Evolutionary conservation across 2,113 vertebrate genomes (phyloP).

Genomic region (Callipepla californica): DNA sequence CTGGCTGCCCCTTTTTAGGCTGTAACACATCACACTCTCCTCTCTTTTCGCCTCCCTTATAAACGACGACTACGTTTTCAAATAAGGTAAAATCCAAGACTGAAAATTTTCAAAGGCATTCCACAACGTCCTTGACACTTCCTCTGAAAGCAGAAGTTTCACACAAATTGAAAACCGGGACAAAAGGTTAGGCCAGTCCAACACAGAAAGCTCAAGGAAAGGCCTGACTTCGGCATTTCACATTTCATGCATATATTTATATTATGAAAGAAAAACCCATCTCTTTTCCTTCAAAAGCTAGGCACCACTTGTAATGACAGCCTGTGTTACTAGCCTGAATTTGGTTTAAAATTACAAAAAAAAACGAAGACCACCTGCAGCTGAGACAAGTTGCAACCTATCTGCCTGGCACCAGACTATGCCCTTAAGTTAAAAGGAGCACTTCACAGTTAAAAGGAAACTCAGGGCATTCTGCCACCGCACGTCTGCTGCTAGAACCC

Average conservation of each 20-base stretch:
- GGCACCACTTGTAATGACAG: constrained; percentile 39
- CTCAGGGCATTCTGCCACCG: constrained; percentile 48
- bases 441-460: constrained; percentile 60
- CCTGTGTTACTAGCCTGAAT: constrained; percentile 54
- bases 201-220: background rate
- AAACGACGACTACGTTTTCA: constrained; percentile 42
- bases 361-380: constrained; percentile 74
- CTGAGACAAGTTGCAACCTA: constrained; percentile 72
- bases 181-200: background rate
- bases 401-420: constrained; percentile 72
- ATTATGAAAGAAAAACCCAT: constrained; percentile 44
- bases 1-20: background rate
- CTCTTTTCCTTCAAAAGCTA: background rate
- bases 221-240: background rate
- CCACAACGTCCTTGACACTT: background rate
- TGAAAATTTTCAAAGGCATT: background rate
- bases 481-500: constrained; percentile 55
- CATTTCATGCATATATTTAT: constrained; percentile 58
- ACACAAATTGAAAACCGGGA: fast-evolving
- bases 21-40: background rate
- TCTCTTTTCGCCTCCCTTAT: constrained; percentile 47
- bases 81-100: constrained; percentile 52
- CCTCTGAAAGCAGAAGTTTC: background rate
- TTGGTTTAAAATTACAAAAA: constrained; percentile 45
- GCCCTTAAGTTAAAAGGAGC: constrained; percentile 41